Base-by-base conservation (phyloP, 2,888 invertebrate genomes). In the Drosophila paranaensis region DNA sequence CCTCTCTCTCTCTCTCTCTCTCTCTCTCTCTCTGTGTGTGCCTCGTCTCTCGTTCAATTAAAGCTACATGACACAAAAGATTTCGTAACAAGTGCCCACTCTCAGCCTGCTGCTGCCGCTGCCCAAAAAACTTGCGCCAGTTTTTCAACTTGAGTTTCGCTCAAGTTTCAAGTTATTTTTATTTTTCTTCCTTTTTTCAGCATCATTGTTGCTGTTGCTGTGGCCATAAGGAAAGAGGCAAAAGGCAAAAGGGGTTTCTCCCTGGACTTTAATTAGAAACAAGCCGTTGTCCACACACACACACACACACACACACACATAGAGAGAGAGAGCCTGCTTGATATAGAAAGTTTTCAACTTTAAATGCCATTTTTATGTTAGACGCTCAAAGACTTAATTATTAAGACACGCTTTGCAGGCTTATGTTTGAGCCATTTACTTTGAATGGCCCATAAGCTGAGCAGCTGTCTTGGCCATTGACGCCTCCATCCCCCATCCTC, bases 41-140 rank as follows among this genome's bases (percentile, higher is more conserved):
- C 60, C 78, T 66, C 63, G 66, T 74, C 78, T 76, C 70, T 77
- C 77, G 84, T 84, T 84, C 82, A 84, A 84, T 84, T 84, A 82
- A 83, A 82, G 80, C 77, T 69, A 73, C 66, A 75, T 67, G 77
- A 77, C 79, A 81, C 79, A 81, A 79, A 79, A 79, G 78, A 78
- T 69, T 77, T 77, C 64, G 74, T 77, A 77, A 77, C 71, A 81
- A 79, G 79, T 70, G 77, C 16, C 45, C 40, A 5, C 46, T 6
- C 25, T 8, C 42, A 35, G 25, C 16, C 40, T 27, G 2, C 16
- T 20, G 14, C 30, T 16, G 14, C 25, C 6, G 27, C 27, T 11
- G n/a, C n/a, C 30, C 45, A 10, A 30, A 46, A 57, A 48, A 45
- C 14, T 56, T 56, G 56, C 33, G 72, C 66, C 75, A 78, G 45